Evolutionary conservation across 1,140 invertebrate genomes (phyloP), one percentile per base, ranked within the genome.

Genomic region (Micrasema longulum): DNA sequence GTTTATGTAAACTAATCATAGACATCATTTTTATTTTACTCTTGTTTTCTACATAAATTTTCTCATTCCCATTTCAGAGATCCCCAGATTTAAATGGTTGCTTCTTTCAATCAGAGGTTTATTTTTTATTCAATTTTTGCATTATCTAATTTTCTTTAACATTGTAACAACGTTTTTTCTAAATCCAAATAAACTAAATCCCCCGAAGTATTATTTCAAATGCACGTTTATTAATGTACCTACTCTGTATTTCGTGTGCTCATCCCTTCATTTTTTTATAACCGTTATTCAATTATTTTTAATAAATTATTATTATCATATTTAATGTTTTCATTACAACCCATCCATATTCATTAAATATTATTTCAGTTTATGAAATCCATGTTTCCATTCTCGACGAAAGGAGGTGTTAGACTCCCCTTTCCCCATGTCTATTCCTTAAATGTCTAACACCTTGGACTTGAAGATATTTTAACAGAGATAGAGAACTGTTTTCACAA

Each of bases 41-140:
- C 7, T 31, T 31, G 26, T 31, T 31, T 7, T 31, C 26, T 31
- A 31, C 26, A 31, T 31, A 31, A 31, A 31, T 31, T 53, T 62
- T 41, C 20, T 62, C 22, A 20, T 41, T 43, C 16, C 16, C 16
- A 62, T 62, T 62, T 62, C 35, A 62, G 41, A 62, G 31, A 20
- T 36, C 4, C 12, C 55, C 41, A 41, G 35, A 62, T 18, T 62
- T 43, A 35, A 41, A 14, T 10, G 43, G 5, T 47, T 16, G 43
- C 16, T 41, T 41, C 16, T 47, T 31, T 31, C 26, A 31, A 7
- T 31, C 2, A 31, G 26, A 31, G 26, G 26, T 31, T 31, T 31
- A 31, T 31, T 31, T 31, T 4, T 11, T 45, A n/a, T 11, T 11
- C 41, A n/a, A n/a, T 45, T 16, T 45, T 16, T 45, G 41, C 41